phyloP scores from a whole-genome alignment of 2,113 vertebrate genomes.

The Seriola quinqueradiata region DNA sequence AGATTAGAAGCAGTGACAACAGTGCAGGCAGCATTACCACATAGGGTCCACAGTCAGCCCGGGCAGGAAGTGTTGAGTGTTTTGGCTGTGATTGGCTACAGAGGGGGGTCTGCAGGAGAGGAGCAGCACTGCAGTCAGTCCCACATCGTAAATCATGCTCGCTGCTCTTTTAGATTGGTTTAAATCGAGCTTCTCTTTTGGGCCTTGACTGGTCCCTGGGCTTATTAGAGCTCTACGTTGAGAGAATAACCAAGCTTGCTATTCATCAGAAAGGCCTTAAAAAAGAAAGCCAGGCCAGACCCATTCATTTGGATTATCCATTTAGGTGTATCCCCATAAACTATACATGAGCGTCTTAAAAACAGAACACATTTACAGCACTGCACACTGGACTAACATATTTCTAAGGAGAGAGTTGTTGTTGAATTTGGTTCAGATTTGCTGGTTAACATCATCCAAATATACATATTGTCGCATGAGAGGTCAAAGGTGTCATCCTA shows the following conservation, averaged over 20 bases:
- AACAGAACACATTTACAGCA: slow-evolving; percentile 13
- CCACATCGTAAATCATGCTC: slow-evolving; percentile 81
- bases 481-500: background rate
- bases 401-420: background rate
- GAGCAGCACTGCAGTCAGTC: slow-evolving; percentile 68
- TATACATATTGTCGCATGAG: background rate
- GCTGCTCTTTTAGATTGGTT: slow-evolving; percentile 76
- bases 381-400: background rate
- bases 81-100: slow-evolving; percentile 79
- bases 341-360: slow-evolving; percentile 2
- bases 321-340: slow-evolving; percentile 36
- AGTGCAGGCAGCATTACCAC: slow-evolving; percentile 65
- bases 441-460: background rate
- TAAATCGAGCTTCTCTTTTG: slow-evolving; percentile 80
- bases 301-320: slow-evolving; percentile 66
- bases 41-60: slow-evolving; percentile 60
- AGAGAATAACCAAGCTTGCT: slow-evolving; percentile 73
- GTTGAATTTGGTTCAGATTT: slow-evolving; percentile 17
- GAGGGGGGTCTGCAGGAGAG: slow-evolving; percentile 70
- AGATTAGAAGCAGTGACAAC: slow-evolving; percentile 75
- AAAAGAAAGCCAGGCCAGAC: slow-evolving; percentile 59
- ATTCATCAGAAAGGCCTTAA: slow-evolving; percentile 78
- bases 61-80: slow-evolving; percentile 78
- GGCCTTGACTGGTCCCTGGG: slow-evolving; percentile 77
- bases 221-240: slow-evolving; percentile 82